A percentile compares a stretch with the other conserved stretches of the same genome.
Evolutionary conservation across 2,797 vertebrate genomes (phyloP).

Genomic region (Clarias platycephalus): DNA sequence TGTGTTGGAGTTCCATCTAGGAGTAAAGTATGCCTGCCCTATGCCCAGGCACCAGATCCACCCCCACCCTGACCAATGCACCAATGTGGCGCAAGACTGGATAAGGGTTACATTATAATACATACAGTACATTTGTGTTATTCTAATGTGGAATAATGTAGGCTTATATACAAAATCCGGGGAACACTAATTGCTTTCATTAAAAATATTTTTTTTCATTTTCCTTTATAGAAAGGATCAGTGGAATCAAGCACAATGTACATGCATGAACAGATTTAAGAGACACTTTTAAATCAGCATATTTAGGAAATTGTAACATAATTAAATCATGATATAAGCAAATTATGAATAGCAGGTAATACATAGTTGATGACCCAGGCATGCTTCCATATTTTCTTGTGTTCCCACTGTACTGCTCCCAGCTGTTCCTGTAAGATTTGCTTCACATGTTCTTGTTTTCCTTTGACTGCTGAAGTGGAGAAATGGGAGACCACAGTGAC

Average conservation of each 20-base stretch:
- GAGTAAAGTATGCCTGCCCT: too few species aligned
- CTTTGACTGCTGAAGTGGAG: too few species aligned
- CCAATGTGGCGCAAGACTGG: too few species aligned
- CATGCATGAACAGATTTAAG: not conserved
- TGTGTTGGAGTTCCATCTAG: not conserved
- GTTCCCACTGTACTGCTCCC: not conserved
- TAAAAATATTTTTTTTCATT: not conserved
- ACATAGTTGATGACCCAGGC: not conserved
- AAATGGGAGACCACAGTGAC: too few species aligned
- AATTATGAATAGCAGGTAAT: not conserved
- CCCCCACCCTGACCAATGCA: too few species aligned
- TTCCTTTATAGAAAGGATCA: not conserved
- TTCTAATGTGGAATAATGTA: too few species aligned
- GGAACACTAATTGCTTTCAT: not conserved
- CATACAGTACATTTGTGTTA: too few species aligned
- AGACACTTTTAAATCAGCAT: not conserved
- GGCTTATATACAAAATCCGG: not conserved
- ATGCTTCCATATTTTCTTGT: not conserved
- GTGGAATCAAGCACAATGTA: not conserved
- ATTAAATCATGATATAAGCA: not conserved
- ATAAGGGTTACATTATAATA: too few species aligned
- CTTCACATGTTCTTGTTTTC: too few species aligned
- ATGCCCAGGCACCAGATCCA: too few species aligned
- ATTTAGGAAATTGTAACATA: not conserved
- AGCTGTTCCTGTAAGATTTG: too few species aligned